phyloP scores from a whole-genome alignment of 2,113 vertebrate species.

The Entosphenus tridentatus region DNA sequence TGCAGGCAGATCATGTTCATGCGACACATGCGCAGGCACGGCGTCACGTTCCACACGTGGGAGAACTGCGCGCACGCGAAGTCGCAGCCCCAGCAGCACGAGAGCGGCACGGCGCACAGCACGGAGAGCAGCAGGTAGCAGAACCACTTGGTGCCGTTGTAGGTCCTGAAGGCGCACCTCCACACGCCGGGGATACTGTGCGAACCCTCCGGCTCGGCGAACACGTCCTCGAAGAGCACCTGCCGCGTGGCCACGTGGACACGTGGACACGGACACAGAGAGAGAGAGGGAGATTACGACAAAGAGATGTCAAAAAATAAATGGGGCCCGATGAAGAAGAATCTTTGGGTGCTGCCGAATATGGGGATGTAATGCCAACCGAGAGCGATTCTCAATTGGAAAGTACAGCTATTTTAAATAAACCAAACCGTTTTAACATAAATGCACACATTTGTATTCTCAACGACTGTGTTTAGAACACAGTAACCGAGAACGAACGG shows the following conservation, averaged over 20 bases:
- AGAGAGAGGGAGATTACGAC: no score
- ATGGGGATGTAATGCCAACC: no score
- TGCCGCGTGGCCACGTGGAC: background rate
- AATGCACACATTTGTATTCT: no score
- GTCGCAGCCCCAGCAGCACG: slow-evolving; percentile 12
- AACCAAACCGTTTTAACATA: no score
- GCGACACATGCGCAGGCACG: slow-evolving; percentile 10
- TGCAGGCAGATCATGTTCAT: slow-evolving; percentile 12
- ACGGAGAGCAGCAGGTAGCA: slow-evolving; percentile 12
- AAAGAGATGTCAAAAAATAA: no score
- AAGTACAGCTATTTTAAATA: no score
- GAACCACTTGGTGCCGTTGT: slow-evolving; percentile 11
- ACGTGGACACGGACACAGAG: no score
- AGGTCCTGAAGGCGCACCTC: slow-evolving; percentile 12
- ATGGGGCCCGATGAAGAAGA: no score
- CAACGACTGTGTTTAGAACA: no score
- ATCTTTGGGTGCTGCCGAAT: no score
- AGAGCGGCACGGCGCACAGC: slow-evolving; percentile 11
- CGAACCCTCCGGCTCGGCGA: slow-evolving; percentile 11
- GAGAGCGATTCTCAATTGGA: no score
- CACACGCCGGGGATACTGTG: slow-evolving; percentile 12
- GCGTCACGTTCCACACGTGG: slow-evolving; percentile 11
- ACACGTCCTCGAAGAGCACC: slow-evolving; percentile 12
- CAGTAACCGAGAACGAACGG: no score
- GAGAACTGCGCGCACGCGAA: slow-evolving; percentile 12